Percentiles rank a stretch among this genome's conserved stretches.
These are phyloP conservation scores for Plestiodon gilberti DNA, from an alignment of 2,113 vertebrate genomes.

Conservation along the genomic window DNA sequence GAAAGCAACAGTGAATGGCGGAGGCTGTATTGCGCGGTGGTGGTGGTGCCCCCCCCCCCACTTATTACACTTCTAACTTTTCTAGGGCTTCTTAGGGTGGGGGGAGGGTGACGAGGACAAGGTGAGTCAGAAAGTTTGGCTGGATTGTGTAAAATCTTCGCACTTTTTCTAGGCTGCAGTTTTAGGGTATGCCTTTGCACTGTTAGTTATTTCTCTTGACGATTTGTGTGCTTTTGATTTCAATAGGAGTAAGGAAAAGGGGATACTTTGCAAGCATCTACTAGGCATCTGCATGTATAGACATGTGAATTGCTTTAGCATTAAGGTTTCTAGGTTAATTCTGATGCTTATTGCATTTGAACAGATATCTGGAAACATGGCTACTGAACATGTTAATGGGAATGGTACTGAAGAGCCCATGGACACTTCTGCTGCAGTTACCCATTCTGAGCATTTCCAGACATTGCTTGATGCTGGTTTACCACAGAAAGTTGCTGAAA, in stretches of 20 bases:
- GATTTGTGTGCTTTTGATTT: slow-evolving; percentile 4
- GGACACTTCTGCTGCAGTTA: slow-evolving; percentile 90
- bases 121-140: slow-evolving; percentile 72
- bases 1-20: slow-evolving; percentile 42
- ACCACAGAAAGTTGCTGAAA: slow-evolving; percentile 96
- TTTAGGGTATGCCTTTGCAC: slow-evolving; percentile 65
- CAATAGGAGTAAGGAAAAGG: not conserved
- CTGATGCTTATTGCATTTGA: slow-evolving; percentile 91
- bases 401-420: slow-evolving; percentile 98
- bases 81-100: slow-evolving; percentile 64
- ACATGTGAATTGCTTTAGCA: slow-evolving; percentile 42
- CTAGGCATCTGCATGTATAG: slow-evolving; percentile 42
- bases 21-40: slow-evolving; percentile 15
- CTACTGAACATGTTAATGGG: slow-evolving; percentile 97
- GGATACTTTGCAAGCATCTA: not conserved
- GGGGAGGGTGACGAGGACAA: slow-evolving; percentile 65
- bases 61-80: slow-evolving; percentile 69
- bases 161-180: slow-evolving; percentile 46
- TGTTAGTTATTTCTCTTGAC: slow-evolving; percentile 49
- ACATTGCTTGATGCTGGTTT: slow-evolving; percentile 94
- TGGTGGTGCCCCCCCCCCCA: slow-evolving; percentile 44
- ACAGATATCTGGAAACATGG: slow-evolving; percentile 96
- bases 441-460: slow-evolving; percentile 94
- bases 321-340: slow-evolving; percentile 85
- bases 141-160: slow-evolving; percentile 61